Evolutionary conservation across 2,797 vertebrate genomes (phyloP), one percentile per base, ranked within the genome.

Genomic region (Darevskia nairensis): DNA sequence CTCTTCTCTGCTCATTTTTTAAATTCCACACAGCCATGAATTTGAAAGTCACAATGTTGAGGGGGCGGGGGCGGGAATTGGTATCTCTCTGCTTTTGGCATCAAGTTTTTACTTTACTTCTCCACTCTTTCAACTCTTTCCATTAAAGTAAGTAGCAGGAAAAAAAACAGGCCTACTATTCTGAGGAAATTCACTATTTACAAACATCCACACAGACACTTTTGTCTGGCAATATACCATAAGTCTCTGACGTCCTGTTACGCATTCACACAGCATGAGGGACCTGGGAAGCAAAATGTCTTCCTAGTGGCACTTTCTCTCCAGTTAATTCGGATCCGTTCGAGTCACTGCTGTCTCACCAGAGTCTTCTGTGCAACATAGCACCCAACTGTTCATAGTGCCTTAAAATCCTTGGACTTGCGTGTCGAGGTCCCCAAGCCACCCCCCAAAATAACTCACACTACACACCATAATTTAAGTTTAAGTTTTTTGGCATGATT

Each of bases 221-320:
- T 85, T 92, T 92, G 15, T 13, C 88, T 90, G 64, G 32, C 82
- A 89, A 8, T 87, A 32, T 35, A 80, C 41, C 68, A 79, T 29
- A 46, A 82, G 1, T 81, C 85, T 80, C 25, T 84, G 9, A 2
- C 2, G 85, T 92, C 50, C 8, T 90, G 27, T 82, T 89, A 76
- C 84, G 66, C 66, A 91, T 90, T 91, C 74, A 86, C 81, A 85
- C 15, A 85, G 6, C 91, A 92, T 90, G 27, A 46, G 44, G 85
- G 13, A 84, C 23, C 41, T 86, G 77, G 66, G 46, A 91, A 92
- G 86, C 90, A 90, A 91, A 8, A 92, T 91, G 92, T 91, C 92
- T 13, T 17, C 41, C 41, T 41, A 41, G 5, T 93, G 87, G 86
- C 78, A 66, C 39, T 88, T 80, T 71, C 10, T 55, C 69, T 35